Base-by-base conservation (phyloP, 2,797 vertebrate species). In the Nannoperca australis region DNA sequence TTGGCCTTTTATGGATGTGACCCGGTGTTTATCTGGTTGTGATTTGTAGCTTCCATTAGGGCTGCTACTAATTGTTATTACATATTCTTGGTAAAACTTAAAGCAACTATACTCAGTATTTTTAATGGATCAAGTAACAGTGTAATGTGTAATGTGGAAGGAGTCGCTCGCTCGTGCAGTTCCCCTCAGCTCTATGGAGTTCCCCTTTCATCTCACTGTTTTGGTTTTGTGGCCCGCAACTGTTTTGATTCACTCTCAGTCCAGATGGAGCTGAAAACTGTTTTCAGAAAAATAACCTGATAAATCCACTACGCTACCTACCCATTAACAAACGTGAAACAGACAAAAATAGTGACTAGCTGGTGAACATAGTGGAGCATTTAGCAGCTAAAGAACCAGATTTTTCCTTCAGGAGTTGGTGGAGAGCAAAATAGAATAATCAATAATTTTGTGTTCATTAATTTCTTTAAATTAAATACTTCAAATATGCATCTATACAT, bases 211-310 rank as follows among this genome's bases (percentile, higher is more conserved):
- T 11, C 17, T 38, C 38, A 9, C 10, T 64, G 36, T 63, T 65
- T 20, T 61, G 22, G 4, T n/a, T 56, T 76, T 17, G 62, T 51
- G 15, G 27, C 7, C 30, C 12, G 0, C n/a, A 40, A 15, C 9
- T 50, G 40, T 68, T 62, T 36, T 22, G n/a, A 66, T 34, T 74
- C n/a, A 22, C n/a, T 34, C 8, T 62, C 5, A 32, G 47, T 69
- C 11, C 9, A 55, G 30, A 47, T 8, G 2, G 11, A 20, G 5
- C 0, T 30, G 9, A 30, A 0, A 42, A 8, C 17, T 54, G 7
- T 24, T 34, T 59, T 7, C 11, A 49, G 42, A 49, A 55, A 30
- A 44, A 22, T n/a, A 30, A 40, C 7, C 42, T 32, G 22, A 62
- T 65, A 34, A 70, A 42, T 10, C 5, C 4, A 45, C 11, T 15